phyloP scores from a whole-genome alignment of 2,113 vertebrate genomes.

The Bothrops jararaca region DNA sequence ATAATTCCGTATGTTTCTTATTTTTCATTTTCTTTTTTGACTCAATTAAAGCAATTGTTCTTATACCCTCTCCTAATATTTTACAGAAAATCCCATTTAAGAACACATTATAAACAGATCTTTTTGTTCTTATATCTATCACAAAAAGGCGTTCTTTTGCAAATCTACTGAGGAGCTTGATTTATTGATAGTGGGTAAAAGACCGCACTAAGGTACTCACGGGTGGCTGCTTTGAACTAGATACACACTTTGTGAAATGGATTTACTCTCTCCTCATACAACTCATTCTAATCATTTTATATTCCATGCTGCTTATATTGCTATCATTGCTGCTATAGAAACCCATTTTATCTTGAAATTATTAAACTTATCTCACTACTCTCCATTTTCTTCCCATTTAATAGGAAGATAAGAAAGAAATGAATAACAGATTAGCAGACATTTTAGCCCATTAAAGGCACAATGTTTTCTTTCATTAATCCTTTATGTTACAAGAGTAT shows the following conservation, averaged over 20 bases:
- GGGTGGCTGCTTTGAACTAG: neutral
- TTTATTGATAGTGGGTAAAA: neutral
- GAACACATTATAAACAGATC: neutral
- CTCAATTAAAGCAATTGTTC: neutral
- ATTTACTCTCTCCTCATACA: neutral
- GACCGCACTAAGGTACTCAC: neutral
- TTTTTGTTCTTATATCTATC: neutral
- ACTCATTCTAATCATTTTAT: neutral
- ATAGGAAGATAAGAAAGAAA: neutral
- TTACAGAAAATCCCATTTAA: neutral
- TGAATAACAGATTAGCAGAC: neutral
- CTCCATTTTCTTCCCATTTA: neutral
- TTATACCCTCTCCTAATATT: neutral
- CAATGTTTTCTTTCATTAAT: neutral
- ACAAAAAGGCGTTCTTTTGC: neutral
- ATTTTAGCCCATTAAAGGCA: neutral
- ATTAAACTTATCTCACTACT: neutral
- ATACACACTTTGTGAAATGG: neutral
- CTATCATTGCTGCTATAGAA: neutral
- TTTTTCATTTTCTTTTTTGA: neutral
- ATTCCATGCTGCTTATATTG: neutral
- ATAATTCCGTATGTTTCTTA: neutral
- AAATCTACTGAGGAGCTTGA: neutral
- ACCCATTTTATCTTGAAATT: neutral
- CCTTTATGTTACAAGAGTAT: neutral